Percentiles rank a stretch among this genome's conserved stretches.
Conservation (phyloP, 2,888 invertebrate species). For the Elysia crispata region DNA sequence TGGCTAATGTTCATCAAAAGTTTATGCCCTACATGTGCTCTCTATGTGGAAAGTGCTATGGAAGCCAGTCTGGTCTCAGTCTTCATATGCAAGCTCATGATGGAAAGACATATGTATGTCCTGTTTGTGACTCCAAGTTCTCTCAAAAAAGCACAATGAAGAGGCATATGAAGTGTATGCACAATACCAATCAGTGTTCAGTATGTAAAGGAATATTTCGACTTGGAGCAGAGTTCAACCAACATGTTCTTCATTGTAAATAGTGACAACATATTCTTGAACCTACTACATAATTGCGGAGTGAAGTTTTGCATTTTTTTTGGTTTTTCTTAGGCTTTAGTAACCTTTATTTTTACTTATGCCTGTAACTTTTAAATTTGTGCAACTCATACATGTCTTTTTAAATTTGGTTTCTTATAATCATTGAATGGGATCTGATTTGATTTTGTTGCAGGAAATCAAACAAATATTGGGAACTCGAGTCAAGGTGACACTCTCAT, state of each 20-base stretch:
- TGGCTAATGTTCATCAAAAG: constrained; percentile 11
- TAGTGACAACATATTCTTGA: no score
- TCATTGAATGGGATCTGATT: no score
- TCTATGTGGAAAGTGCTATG: constrained; percentile 45
- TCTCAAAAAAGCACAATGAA: constrained; percentile 42
- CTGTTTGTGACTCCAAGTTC: constrained; percentile 41
- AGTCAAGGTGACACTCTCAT: no score
- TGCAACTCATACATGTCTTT: no score
- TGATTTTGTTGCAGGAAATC: no score
- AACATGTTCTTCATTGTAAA: constrained; percentile 27
- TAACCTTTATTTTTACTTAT: no score
- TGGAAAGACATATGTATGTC: constrained; percentile 38
- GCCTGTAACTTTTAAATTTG: no score
- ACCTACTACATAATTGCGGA: no score
- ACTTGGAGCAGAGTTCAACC: constrained; percentile 35
- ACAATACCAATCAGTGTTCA: constrained; percentile 33
- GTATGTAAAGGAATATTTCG: constrained; percentile 31
- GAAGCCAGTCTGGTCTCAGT: constrained; percentile 30
- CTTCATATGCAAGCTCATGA: constrained; percentile 43
- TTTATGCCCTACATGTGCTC: constrained; percentile 41
- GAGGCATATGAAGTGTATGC: constrained; percentile 30
- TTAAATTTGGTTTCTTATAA: no score
- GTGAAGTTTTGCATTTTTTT: no score
- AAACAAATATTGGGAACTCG: no score
- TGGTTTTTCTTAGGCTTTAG: no score